These are phyloP conservation scores for Lophochroa leadbeateri DNA, from an alignment of 2,113 vertebrate species.

Conservation along the genomic window DNA sequence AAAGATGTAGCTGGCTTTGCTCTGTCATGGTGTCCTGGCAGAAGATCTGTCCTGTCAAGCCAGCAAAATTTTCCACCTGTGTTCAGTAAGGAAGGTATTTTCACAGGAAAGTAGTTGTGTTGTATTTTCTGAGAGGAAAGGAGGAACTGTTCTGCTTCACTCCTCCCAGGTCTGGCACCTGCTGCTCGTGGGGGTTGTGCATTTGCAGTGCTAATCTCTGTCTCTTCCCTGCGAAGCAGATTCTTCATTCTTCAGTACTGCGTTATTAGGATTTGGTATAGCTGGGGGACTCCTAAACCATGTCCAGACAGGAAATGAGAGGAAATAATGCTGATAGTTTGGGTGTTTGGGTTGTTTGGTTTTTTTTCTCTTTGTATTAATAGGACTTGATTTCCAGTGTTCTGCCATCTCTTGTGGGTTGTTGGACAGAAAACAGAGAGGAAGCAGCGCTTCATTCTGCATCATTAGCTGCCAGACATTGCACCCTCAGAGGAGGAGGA, in stretches of 20 bases:
- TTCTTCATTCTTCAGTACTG: background rate
- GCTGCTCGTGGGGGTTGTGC: background rate
- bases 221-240: background rate
- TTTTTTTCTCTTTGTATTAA: background rate
- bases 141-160: background rate
- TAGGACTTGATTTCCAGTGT: background rate
- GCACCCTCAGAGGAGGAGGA: background rate
- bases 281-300: background rate
- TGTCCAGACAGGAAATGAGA: background rate
- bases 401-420: background rate
- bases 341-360: background rate
- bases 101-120: background rate
- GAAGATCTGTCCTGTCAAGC: background rate
- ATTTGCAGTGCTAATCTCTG: background rate
- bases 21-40: background rate
- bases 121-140: background rate
- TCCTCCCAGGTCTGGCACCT: background rate
- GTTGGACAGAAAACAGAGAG: background rate
- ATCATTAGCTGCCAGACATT: background rate
- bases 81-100: background rate
- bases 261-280: background rate
- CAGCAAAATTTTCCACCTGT: background rate
- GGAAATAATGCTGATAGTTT: background rate
- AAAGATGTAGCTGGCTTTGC: background rate
- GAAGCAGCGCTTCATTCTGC: background rate